These are phyloP conservation scores for Ceyx melanurus DNA, from an alignment of 2,113 vertebrate genomes.

Conservation along the genomic window DNA sequence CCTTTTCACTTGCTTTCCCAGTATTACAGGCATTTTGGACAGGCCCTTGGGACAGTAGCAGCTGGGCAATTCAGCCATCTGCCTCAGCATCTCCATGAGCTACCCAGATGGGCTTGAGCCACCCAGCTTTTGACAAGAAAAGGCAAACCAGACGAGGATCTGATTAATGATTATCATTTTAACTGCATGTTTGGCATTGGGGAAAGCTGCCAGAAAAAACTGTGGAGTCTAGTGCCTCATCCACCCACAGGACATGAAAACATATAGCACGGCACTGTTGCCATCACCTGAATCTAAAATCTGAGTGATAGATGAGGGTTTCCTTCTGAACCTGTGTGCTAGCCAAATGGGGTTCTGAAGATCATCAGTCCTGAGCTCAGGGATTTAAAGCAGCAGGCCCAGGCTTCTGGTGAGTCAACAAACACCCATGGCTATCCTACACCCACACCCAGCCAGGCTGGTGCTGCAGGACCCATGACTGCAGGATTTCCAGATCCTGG, in stretches of 20 bases:
- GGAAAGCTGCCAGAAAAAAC: constrained; percentile 5
- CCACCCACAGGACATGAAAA: not conserved
- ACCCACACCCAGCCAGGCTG: not conserved
- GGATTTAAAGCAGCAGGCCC: not conserved
- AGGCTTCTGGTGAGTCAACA: not conserved
- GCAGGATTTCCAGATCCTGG: not conserved
- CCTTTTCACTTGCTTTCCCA: not conserved
- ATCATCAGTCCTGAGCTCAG: not conserved
- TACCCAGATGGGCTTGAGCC: not conserved
- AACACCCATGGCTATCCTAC: not conserved
- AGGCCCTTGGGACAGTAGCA: not conserved
- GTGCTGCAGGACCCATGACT: not conserved
- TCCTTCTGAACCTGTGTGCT: fast-evolving
- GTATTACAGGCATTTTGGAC: not conserved
- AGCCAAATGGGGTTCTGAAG: not conserved
- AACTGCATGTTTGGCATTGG: not conserved
- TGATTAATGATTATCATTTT: not conserved
- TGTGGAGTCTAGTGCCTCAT: not conserved
- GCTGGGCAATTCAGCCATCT: not conserved
- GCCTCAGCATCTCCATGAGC: not conserved
- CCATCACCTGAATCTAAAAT: not conserved
- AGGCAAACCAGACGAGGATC: not conserved
- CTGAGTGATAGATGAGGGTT: not conserved
- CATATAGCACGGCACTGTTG: not conserved
- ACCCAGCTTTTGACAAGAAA: not conserved